Base-by-base conservation (phyloP, 2,113 vertebrate genomes). In the Charadrius vociferus region DNA sequence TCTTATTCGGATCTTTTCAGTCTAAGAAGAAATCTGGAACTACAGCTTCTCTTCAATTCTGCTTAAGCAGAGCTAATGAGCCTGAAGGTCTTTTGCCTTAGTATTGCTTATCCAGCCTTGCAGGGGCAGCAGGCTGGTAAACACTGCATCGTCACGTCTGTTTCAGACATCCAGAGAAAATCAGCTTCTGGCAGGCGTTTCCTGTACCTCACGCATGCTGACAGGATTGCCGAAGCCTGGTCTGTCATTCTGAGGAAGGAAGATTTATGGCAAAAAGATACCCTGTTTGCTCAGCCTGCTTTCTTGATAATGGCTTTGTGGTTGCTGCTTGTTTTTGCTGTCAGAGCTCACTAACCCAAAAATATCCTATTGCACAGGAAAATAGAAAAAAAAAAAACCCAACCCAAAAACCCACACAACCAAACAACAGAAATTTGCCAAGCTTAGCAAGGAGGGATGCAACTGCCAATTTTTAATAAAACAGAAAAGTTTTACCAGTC, bases 301-400 rank as follows among this genome's bases (percentile, higher is more conserved):
- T 49, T 86, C 62, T 47, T 89, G 94, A 95, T 96, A 85, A 30
- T 83, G 93, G 84, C 86, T 97, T 91, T 95, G 90, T 96, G 95
- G 95, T 92, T 63, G 4, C 55, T 92, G 67, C 29, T 74, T 83
- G 30, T 50, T 94, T 73, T 96, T 92, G 59, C 47, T 50, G 72
- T 84, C 75, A 53, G 66, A 91, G 23, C 36, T 93, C 18, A 22
- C 34, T 72, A 26, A 41, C 49, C 30, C 22, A n/a, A 93, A 97
- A 97, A 97, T 90, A 96, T 62, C 45, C 50, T 86, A 14, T 9
- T 12, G 30, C 36, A 71, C 30, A 84, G 73, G 63, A 96, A 92
- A 92, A 85, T 0, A 74, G 37, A 5, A 58, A 56, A 61, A 85
- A 37, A 3, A 74, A n/a, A 5, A 58, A 52, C n/a, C n/a, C n/a